Conservation (phyloP, 1,140 invertebrate species). For the Euwallacea similis region DNA sequence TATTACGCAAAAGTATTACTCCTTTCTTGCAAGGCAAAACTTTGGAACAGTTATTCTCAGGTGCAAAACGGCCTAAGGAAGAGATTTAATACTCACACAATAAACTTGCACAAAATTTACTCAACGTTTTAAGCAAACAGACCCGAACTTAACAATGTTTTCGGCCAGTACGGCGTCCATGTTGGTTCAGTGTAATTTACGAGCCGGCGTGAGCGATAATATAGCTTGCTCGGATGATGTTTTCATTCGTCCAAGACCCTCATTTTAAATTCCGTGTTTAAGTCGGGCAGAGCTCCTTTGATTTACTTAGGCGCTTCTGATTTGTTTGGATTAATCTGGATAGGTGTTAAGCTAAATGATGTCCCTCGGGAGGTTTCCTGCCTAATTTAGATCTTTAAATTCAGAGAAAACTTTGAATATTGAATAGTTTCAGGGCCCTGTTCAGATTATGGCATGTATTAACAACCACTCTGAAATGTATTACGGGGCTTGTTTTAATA, state of each 20-base stretch:
- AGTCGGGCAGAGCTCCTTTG: conserved; percentile 9
- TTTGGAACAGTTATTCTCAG: conserved; percentile 1
- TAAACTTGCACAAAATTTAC: conserved; percentile 22
- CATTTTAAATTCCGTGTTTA: conserved; percentile 30
- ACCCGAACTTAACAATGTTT: conserved; percentile 29
- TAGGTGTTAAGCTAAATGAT: conserved; percentile 14
- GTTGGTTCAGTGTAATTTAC: conserved; percentile 32
- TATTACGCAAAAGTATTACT: too few species aligned
- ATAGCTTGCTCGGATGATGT: conserved; percentile 35
- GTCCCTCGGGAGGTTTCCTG: not conserved
- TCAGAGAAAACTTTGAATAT: not conserved
- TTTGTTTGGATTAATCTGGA: conserved; percentile 28
- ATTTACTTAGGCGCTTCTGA: conserved; percentile 16
- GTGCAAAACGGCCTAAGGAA: conserved; percentile 9
- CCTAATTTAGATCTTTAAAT: conserved; percentile 3
- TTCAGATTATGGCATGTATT: too few species aligned
- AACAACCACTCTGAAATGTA: too few species aligned
- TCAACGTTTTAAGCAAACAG: conserved; percentile 18
- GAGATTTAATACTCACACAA: conserved; percentile 19
- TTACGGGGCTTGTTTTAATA: too few species aligned
- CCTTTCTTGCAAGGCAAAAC: not conserved
- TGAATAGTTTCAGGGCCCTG: too few species aligned
- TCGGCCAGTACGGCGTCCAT: conserved; percentile 14
- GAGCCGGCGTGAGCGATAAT: conserved; percentile 29
- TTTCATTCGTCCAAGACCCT: conserved; percentile 32